phyloP scores from a whole-genome alignment of 2,797 vertebrate genomes.

The Protosalanx chinensis region DNA sequence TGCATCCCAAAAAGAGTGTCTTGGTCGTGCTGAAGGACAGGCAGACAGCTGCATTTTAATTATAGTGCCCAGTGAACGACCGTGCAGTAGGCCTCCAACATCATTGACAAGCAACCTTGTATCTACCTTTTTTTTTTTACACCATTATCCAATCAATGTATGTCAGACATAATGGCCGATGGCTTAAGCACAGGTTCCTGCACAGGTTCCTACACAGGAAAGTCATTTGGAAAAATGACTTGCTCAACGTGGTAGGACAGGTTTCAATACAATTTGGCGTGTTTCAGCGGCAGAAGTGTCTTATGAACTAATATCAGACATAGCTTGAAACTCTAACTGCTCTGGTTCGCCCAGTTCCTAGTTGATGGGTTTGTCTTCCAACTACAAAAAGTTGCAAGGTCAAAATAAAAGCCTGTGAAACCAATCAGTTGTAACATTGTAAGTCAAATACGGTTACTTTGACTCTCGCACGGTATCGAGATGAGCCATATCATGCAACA shows the following conservation, averaged over 20 bases:
- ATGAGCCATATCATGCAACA: background rate
- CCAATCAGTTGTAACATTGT: too few species aligned
- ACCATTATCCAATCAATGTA: background rate
- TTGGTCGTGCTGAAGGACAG: slow-evolving; percentile 35
- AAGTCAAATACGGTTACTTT: too few species aligned
- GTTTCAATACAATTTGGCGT: too few species aligned
- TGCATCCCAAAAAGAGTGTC: slow-evolving; percentile 26
- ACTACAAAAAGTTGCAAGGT: too few species aligned
- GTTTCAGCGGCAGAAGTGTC: too few species aligned
- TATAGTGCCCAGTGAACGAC: background rate
- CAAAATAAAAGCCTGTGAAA: too few species aligned
- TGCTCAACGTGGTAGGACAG: background rate
- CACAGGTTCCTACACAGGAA: background rate
- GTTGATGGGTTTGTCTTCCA: too few species aligned
- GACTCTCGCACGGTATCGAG: too few species aligned
- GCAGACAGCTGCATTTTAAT: slow-evolving; percentile 4
- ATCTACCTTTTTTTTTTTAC: background rate
- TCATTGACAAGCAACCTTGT: background rate
- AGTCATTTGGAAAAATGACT: background rate
- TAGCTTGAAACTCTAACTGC: background rate
- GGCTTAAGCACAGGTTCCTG: background rate
- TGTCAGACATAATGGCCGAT: background rate
- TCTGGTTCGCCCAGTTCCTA: background rate
- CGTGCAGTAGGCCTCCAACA: background rate
- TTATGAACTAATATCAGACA: background rate